Conservation (phyloP, 2,888 invertebrate species). For the Glyphotaelius pellucidus region DNA sequence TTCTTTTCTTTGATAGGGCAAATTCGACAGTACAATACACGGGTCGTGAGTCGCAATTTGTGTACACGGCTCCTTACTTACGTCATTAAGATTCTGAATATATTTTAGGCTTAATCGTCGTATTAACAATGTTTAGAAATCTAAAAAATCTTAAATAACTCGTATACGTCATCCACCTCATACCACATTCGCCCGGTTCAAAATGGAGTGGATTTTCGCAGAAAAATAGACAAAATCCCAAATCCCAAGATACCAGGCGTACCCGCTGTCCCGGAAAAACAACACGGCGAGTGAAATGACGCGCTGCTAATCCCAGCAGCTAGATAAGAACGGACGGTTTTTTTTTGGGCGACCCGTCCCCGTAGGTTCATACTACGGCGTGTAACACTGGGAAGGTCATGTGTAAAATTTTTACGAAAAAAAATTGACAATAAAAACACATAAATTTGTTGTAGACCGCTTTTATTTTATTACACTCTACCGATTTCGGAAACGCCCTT, state of each 20-base stretch:
- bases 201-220: not conserved
- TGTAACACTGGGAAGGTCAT: not conserved
- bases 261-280: slow-evolving; percentile 36
- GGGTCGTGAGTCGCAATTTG: too few relatives aligned
- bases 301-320: slow-evolving; percentile 28
- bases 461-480: too few relatives aligned
- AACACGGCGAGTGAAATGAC: slow-evolving; percentile 36
- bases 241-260: slow-evolving; percentile 20
- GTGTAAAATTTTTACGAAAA: not conserved
- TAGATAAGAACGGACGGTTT: slow-evolving; percentile 30
- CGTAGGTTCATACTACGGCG: not conserved
- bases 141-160: not conserved
- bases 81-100: too few relatives aligned
- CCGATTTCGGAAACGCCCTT: too few relatives aligned
- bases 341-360: not conserved
- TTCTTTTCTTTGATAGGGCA: too few relatives aligned
- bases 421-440: too few relatives aligned
- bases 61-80: too few relatives aligned
- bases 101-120: too few relatives aligned
- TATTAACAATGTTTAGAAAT: not conserved
- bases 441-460: too few relatives aligned
- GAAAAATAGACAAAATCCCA: slow-evolving; percentile 26
- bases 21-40: too few relatives aligned
- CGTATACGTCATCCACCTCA: not conserved
- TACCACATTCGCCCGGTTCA: not conserved